phyloP scores from a whole-genome alignment of 1,140 invertebrate genomes.

The Macrosteles quadrilineatus region DNA sequence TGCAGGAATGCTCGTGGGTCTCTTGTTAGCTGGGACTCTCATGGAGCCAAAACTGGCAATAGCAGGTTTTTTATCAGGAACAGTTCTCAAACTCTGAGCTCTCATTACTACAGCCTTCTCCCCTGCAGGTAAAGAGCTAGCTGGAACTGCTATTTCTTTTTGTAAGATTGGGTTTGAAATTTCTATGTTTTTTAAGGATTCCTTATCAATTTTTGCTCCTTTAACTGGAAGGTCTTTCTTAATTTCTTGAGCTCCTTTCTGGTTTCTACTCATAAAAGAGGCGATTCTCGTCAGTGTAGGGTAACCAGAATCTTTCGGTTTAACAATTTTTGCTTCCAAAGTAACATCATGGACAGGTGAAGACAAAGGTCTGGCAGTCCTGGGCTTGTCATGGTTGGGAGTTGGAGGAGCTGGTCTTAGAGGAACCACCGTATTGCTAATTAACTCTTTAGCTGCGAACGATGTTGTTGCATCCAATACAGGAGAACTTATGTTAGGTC shows the following conservation, averaged over 20 bases:
- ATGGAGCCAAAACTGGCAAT: slow-evolving; percentile 81
- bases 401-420: slow-evolving; percentile 35
- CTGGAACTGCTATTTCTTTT: slow-evolving; percentile 62
- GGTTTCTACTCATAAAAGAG: slow-evolving; percentile 68
- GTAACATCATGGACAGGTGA: slow-evolving; percentile 7
- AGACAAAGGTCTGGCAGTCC: slow-evolving; percentile 40
- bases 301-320: slow-evolving; percentile 33
- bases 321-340: not conserved
- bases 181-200: slow-evolving; percentile 69
- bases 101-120: slow-evolving; percentile 63
- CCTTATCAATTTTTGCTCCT: slow-evolving; percentile 58
- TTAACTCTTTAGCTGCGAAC: slow-evolving; percentile 69
- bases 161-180: slow-evolving; percentile 80
- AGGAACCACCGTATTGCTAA: slow-evolving; percentile 52
- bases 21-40: slow-evolving; percentile 62
- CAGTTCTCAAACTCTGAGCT: slow-evolving; percentile 73
- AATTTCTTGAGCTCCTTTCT: slow-evolving; percentile 32
- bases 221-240: slow-evolving; percentile 33
- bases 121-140: slow-evolving; percentile 48
- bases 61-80: slow-evolving; percentile 54
- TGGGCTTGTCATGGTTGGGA: slow-evolving; percentile 35
- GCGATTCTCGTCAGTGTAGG: slow-evolving; percentile 66
- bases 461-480: slow-evolving; percentile 73
- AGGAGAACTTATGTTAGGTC: slow-evolving; percentile 76
- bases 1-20: slow-evolving; percentile 69